Evolutionary conservation across 2,113 vertebrate species (phyloP), one percentile per base, ranked within the genome.

Genomic region (Eulemur macaco): DNA sequence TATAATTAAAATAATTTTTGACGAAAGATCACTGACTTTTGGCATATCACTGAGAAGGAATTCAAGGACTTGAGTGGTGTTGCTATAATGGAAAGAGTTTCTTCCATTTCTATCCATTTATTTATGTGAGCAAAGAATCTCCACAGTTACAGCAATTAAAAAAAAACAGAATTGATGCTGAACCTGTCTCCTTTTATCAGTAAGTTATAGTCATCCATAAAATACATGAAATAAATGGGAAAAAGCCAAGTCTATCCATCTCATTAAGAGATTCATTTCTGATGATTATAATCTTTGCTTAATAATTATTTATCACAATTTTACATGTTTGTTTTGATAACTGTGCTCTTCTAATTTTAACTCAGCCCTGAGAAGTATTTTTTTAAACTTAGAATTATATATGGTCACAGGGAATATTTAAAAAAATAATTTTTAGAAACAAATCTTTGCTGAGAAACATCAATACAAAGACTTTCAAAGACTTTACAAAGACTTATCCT

Each of bases 1-100:
- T 95, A 54, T 96, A 94, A 96, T 94, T 92, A 97, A 97, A 92
- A 95, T 95, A 96, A 90, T 94, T 88, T 92, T 96, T 93, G 58
- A 96, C 95, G 90, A 82, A 97, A 92, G 76, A 95, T 93, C 73
- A 92, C 14, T 96, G 81, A 91, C 93, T 97, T 94, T 87, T 92
- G 58, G 9, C 47, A 37, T 86, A 29, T 45, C 87, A 60, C 78
- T 92, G 45, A 85, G 80, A 93, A 77, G 6, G 18, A 94, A 63
- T 81, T 91, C 66, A 81, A 85, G 42, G 45, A 47, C 78, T 71
- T 96, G 91, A 81, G 47, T 89, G 88, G 66, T 66, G 78, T 42
- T 82, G 14, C 66, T 96, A 3, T 91, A 88, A 85, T 88, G 60
- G 45, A 94, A 95, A 42, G 47, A 21, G 7, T 90, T 87, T 82